Conservation (phyloP, 2,797 vertebrate species). For the Selene dorsalis region DNA sequence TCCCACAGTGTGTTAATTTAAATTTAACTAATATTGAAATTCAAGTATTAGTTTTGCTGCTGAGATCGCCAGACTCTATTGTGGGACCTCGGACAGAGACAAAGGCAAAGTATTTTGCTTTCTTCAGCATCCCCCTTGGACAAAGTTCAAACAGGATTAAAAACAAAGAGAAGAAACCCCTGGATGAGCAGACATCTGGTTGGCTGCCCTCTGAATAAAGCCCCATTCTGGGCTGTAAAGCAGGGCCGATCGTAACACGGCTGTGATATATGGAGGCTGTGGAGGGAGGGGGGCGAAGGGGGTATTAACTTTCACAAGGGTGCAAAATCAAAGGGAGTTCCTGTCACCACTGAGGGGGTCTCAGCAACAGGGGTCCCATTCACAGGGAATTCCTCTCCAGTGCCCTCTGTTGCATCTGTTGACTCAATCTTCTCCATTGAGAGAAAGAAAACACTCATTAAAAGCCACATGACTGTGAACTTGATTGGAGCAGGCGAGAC, state of each 20-base stretch:
- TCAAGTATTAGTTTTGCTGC: slow-evolving; percentile 17
- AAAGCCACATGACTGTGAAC: slow-evolving; percentile 86
- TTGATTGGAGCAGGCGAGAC: slow-evolving; percentile 83
- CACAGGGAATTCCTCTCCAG: slow-evolving; percentile 80
- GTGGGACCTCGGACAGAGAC: slow-evolving; percentile 48
- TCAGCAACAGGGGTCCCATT: slow-evolving; percentile 85
- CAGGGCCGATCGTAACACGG: slow-evolving; percentile 74
- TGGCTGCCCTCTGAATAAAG: slow-evolving; percentile 81
- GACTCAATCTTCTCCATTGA: slow-evolving; percentile 81
- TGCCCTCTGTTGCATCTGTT: slow-evolving; percentile 80
- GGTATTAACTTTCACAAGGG: slow-evolving; percentile 86
- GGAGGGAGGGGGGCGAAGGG: slow-evolving; percentile 45
- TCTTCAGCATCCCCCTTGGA: slow-evolving; percentile 59
- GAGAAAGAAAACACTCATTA: slow-evolving; percentile 84
- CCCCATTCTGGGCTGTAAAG: slow-evolving; percentile 81
- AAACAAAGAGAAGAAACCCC: slow-evolving; percentile 79
- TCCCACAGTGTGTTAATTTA: not conserved
- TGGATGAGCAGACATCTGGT: slow-evolving; percentile 85
- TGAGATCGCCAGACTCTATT: slow-evolving; percentile 17
- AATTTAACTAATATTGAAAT: not conserved
- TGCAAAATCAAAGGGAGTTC: slow-evolving; percentile 88
- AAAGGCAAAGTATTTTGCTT: slow-evolving; percentile 61
- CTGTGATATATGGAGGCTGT: slow-evolving; percentile 82
- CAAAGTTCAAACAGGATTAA: slow-evolving; percentile 75
- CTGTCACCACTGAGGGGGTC: slow-evolving; percentile 82